Evolutionary conservation across 2,888 invertebrate genomes (phyloP), one percentile per base, ranked within the genome.

Genomic region (Chouioia cunea): DNA sequence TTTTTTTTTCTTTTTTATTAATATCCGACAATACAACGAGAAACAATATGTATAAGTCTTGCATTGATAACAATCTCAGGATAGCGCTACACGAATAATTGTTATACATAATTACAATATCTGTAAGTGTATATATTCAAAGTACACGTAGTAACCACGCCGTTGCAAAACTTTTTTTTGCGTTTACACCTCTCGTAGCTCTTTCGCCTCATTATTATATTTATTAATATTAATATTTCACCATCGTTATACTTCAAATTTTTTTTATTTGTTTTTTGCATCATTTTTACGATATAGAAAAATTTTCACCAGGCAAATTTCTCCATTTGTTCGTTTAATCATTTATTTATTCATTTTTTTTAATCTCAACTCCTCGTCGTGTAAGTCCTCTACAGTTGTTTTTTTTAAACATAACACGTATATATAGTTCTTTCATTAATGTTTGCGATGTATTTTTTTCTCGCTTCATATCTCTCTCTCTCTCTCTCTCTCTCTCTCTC

Each of bases 11-110:
- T 67, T 77, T 77, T 74, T 79, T 76, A 78, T 79, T 79, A 80
- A 81, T 79, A 80, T 79, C 79, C 76, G 79, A 81, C 77, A 77
- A 80, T 80, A 83, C 81, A 82, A 81, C 81, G 80, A 79, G 78
- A 79, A 83, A 83, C 80, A 83, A 81, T 83, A 79, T 77, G 79
- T 79, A 82, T 82, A 82, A 77, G 78, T 79, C 78, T 80, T 79
- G 78, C 79, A 80, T 80, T 81, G 77, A 77, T 79, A 79, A 80
- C 80, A 80, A 80, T 77, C 77, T 80, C 76, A 78, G 76, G 76
- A 73, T 77, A 80, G 77, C 76, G 71, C 79, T 81, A 80, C 78
- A 77, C 75, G 76, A 71, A 74, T 78, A 78, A 74, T 71, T 65
- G 71, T 74, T 70, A 70, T 71, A 74, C 65, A 71, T 71, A 74